Evolutionary conservation across 2,113 vertebrate species (phyloP).

Genomic region (Scolopax mira): DNA sequence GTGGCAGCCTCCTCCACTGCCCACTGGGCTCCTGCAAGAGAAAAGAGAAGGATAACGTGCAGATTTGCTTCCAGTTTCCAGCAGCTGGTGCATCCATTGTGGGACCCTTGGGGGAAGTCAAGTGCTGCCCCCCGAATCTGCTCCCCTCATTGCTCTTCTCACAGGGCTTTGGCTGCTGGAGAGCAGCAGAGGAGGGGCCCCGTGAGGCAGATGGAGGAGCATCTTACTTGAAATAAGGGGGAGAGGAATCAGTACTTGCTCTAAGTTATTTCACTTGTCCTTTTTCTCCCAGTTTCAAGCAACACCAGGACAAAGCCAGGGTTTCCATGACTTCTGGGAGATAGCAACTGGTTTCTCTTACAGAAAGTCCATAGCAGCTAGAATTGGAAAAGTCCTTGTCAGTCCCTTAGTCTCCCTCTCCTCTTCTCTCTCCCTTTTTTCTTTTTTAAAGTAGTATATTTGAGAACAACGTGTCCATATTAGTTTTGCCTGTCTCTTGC

Average conservation of each 20-base stretch:
- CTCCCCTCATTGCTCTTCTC: neutral
- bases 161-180: neutral
- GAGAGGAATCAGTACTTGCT: neutral
- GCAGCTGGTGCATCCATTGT: neutral
- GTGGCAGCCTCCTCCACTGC: neutral
- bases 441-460: neutral
- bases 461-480: neutral
- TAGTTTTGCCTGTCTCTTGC: neutral
- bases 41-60: rapidly evolving
- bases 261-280: neutral
- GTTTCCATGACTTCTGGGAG: neutral
- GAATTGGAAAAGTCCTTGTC: neutral
- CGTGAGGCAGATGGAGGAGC: neutral
- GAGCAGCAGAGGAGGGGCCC: neutral
- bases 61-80: neutral
- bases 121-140: neutral
- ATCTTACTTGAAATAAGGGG: neutral
- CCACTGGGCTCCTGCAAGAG: neutral
- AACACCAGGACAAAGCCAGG: neutral
- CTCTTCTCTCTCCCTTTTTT: too few relatives aligned
- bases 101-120: neutral
- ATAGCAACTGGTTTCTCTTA: neutral
- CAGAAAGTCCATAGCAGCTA: neutral
- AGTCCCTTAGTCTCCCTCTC: neutral
- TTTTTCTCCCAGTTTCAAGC: neutral